Evolutionary conservation across 2,888 invertebrate species (phyloP).

Genomic region (Brachynemurus nebulosus): DNA sequence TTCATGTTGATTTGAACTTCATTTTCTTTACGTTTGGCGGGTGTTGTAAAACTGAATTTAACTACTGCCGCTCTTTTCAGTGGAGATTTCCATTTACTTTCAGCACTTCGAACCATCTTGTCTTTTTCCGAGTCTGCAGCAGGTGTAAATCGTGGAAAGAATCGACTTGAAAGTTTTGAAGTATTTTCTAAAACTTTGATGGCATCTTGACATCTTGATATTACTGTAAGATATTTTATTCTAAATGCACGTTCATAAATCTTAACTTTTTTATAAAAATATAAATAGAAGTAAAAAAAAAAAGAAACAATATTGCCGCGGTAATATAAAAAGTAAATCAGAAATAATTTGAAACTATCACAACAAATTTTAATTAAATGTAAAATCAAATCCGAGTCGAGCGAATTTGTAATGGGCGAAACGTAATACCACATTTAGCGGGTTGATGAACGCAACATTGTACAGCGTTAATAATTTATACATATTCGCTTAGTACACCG

Average conservation of each 20-base stretch:
- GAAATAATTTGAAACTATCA: too few relatives aligned
- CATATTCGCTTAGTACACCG: too few relatives aligned
- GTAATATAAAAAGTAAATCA: too few relatives aligned
- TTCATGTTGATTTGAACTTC: constrained; percentile 14
- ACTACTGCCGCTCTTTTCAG: constrained; percentile 21
- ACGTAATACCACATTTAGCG: too few relatives aligned
- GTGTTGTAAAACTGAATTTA: constrained; percentile 21
- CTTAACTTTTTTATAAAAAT: neutral
- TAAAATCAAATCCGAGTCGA: too few relatives aligned
- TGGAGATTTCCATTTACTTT: constrained; percentile 21
- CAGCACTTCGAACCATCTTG: too few relatives aligned
- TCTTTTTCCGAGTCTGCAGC: constrained; percentile 14
- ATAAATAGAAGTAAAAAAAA: neutral
- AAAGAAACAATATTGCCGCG: too few relatives aligned
- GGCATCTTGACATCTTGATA: constrained; percentile 31
- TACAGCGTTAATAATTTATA: too few relatives aligned
- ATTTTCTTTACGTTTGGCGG: constrained; percentile 15
- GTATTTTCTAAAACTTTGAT: constrained; percentile 25
- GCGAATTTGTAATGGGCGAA: too few relatives aligned
- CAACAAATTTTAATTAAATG: too few relatives aligned
- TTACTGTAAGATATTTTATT: constrained; percentile 24
- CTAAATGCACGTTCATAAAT: neutral
- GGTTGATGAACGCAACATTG: too few relatives aligned
- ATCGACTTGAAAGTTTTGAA: constrained; percentile 23
- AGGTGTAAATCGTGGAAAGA: constrained; percentile 19